Conservation (phyloP, 2,888 invertebrate genomes). For the Phragmatobia fuliginosa region DNA sequence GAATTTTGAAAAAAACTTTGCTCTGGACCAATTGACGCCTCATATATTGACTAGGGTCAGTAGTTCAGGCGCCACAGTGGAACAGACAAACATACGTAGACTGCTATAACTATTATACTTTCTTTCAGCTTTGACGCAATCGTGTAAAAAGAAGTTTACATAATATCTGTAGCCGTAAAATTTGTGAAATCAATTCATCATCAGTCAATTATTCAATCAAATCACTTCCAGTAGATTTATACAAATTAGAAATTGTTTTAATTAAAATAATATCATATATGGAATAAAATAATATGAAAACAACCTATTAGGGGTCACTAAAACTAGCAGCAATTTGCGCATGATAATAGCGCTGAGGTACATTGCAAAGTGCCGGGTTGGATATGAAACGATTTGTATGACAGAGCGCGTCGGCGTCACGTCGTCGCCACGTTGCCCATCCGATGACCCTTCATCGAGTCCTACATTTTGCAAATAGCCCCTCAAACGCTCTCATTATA, state of each 20-base stretch:
- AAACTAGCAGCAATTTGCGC: background rate
- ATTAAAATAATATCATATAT: background rate
- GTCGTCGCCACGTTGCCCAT: background rate
- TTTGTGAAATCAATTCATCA: background rate
- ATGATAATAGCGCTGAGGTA: background rate
- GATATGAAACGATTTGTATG: background rate
- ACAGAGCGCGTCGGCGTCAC: background rate
- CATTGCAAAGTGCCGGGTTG: background rate
- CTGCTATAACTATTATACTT: too few relatives aligned
- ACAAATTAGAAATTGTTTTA: background rate
- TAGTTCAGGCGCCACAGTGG: too few relatives aligned
- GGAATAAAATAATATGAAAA: background rate
- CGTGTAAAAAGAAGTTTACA: too few relatives aligned
- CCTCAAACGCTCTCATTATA: background rate
- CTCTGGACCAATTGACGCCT: too few relatives aligned
- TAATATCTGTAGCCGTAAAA: background rate
- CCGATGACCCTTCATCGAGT: background rate
- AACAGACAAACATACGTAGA: too few relatives aligned
- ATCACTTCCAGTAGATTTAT: background rate
- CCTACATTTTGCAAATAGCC: background rate
- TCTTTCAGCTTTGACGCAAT: too few relatives aligned
- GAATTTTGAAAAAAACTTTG: too few relatives aligned
- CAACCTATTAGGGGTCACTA: background rate
- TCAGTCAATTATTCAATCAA: background rate
- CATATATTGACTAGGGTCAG: too few relatives aligned